These are phyloP conservation scores for Andrena minutula DNA, from an alignment of 2,888 invertebrate species.

Conservation along the genomic window DNA sequence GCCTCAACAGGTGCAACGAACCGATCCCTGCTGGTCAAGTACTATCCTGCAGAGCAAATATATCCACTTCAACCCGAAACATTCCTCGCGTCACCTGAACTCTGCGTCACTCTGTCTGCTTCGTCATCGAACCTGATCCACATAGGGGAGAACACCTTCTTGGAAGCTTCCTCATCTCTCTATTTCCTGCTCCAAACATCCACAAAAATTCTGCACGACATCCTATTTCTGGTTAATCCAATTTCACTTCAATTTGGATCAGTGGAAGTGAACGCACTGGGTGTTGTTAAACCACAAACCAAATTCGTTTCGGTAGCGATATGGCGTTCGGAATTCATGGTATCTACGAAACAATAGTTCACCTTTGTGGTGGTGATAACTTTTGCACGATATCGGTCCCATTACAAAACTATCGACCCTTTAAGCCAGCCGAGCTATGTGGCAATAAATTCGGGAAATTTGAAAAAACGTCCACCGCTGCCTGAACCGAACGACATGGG, in stretches of 20 bases:
- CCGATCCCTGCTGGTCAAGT: too few relatives aligned
- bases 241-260: not conserved
- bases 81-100: too few relatives aligned
- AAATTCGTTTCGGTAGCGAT: not conserved
- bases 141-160: too few relatives aligned
- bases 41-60: too few relatives aligned
- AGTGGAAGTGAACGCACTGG: not conserved
- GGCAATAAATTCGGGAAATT: conserved; percentile 20
- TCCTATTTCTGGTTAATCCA: too few relatives aligned
- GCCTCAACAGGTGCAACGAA: too few relatives aligned
- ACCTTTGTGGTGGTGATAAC: not conserved
- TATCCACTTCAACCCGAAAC: too few relatives aligned
- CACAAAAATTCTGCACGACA: too few relatives aligned
- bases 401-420: not conserved
- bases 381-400: not conserved
- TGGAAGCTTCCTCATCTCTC: too few relatives aligned
- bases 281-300: not conserved
- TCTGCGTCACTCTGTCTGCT: too few relatives aligned
- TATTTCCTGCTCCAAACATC: too few relatives aligned
- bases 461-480: not conserved
- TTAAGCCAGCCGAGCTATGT: not conserved
- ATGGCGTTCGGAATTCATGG: not conserved
- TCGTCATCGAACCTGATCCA: too few relatives aligned
- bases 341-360: not conserved
- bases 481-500: not conserved